Base-by-base conservation (phyloP, 2,888 invertebrate species). In the Cephonodes hylas region DNA sequence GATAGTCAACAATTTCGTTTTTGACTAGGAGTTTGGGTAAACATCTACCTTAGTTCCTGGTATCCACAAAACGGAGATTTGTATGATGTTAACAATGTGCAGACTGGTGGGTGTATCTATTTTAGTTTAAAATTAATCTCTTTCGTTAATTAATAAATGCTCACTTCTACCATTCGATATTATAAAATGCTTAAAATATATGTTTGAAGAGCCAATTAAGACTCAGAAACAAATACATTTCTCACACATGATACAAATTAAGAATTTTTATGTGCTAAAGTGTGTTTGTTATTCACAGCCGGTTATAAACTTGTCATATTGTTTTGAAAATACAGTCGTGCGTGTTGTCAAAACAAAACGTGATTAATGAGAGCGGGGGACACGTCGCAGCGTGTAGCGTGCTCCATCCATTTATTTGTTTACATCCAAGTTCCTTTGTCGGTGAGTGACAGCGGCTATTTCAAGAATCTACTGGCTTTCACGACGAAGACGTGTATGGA, bases 221-320 rank as follows among this genome's bases (percentile, higher is more conserved):
- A n/a, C 8, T 8, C 15, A 27, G 27, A 13, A 27, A 48, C 15
- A 48, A 1, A 48, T 25, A 6, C 7, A 5, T 7, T 31, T 53
- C 18, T 18, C 15, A 25, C 8, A 18, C 8, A 27, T 20, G 18
- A 27, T 31, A 53, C 31, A 31, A 53, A 31, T 31, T 31, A 4
- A 53, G 10, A 10, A 31, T 18, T 53, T 44, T 53, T 53, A 53
- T 20, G 27, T 23, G 10, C 45, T 10, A 3, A 18, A 53, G 18
- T 27, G 8, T 53, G 18, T 27, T 4, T 18, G 53, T 53, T 31
- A 53, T 53, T 31, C 31, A 31, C 25, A 3, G 1, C 27, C 27
- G 31, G 53, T 20, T 53, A 53, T 53, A 53, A 53, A 53, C 53
- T 53, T 53, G 53, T 53, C 53, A 53, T 31, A 53, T 53, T 48